These are phyloP conservation scores for Rhopalosiphum nymphaeae DNA, from an alignment of 2,888 invertebrate genomes.

Conservation along the genomic window DNA sequence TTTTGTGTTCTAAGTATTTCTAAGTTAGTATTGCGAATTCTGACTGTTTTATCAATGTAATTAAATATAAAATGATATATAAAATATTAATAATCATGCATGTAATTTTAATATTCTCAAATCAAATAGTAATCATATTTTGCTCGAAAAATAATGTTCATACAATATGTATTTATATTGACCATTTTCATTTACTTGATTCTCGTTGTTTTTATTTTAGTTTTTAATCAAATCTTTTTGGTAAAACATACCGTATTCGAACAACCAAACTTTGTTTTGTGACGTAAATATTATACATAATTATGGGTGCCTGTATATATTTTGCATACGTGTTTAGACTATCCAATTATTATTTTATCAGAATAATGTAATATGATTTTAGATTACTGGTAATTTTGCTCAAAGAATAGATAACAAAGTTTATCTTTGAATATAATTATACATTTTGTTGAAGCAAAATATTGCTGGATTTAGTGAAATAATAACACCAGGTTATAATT, in stretches of 20 bases:
- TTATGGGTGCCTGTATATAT: not conserved
- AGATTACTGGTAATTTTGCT: slow-evolving; percentile 31
- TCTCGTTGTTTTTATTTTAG: not conserved
- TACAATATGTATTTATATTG: not conserved
- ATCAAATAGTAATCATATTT: not conserved
- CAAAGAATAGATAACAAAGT: slow-evolving; percentile 27
- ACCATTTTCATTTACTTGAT: not conserved
- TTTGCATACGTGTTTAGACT: slow-evolving; percentile 8
- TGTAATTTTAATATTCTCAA: not conserved
- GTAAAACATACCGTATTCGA: not conserved
- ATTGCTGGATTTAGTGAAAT: not conserved
- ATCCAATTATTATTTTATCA: slow-evolving; percentile 2
- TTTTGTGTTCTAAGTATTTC: not conserved
- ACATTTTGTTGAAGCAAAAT: not conserved
- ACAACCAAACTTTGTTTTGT: slow-evolving; percentile 4
- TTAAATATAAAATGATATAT: not conserved
- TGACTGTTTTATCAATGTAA: not conserved
- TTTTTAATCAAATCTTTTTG: not conserved
- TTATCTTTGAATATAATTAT: not conserved
- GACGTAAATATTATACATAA: not conserved
- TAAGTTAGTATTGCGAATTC: not conserved
- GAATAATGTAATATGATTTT: not conserved
- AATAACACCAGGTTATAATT: not conserved
- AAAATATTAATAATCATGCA: not conserved
- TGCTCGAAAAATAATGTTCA: not conserved